phyloP scores from a whole-genome alignment of 2,888 invertebrate species.

The Lasioglossum calceatum region DNA sequence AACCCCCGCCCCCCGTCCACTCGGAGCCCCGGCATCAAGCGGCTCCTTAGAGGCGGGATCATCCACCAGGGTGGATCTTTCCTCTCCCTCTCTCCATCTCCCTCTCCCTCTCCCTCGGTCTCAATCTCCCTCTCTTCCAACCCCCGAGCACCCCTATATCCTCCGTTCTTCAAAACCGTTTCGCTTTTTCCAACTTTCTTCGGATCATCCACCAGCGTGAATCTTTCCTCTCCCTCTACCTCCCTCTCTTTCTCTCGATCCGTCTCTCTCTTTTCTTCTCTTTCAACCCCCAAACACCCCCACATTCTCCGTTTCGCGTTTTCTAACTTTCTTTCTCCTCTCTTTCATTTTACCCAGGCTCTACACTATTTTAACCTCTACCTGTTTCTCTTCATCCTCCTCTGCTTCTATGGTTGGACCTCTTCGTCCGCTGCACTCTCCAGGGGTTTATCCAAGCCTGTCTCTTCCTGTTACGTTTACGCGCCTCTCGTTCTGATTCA shows the following conservation, averaged over 20 bases:
- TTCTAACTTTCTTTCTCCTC: neutral
- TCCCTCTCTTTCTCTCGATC: neutral
- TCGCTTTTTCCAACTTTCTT: conserved; percentile 5
- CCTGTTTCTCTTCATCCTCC: neutral
- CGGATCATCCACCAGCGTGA: neutral
- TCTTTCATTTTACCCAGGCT: neutral
- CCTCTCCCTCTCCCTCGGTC: conserved; percentile 2
- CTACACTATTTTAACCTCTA: neutral
- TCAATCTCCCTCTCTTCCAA: neutral
- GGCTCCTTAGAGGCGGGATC: conserved; percentile 84
- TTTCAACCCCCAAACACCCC: neutral
- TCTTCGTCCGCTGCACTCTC: neutral
- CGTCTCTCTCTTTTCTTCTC: too few relatives aligned
- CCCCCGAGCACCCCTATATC: neutral
- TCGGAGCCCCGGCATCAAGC: conserved; percentile 63
- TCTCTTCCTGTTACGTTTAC: conserved; percentile 26
- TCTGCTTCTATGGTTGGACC: neutral
- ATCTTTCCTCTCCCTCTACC: neutral
- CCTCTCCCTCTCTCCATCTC: conserved; percentile 35
- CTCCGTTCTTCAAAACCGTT: neutral
- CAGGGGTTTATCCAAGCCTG: neutral
- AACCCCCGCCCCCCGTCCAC: conserved; percentile 56
- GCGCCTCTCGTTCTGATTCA: neutral
- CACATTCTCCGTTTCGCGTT: neutral
- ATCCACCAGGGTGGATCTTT: conserved; percentile 79